Evolutionary conservation across 2,113 vertebrate species (phyloP), one percentile per base, ranked within the genome.

Genomic region (human (Homo sapiens)): DNA sequence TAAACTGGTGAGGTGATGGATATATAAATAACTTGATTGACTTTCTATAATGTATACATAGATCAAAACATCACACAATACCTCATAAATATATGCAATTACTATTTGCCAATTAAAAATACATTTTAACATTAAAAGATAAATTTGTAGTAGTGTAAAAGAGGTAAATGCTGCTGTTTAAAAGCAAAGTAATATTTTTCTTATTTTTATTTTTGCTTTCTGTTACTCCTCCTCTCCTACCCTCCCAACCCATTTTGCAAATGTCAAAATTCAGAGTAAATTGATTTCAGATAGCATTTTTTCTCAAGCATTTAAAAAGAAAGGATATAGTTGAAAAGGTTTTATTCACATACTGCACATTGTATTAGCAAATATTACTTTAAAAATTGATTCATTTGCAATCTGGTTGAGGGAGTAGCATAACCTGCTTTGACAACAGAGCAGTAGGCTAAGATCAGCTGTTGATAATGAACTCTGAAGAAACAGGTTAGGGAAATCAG

Each of bases 221-320:
- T 68, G 16, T 48, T 84, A 35, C 13, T 48, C 7, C 16, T 91
- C 55, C 8, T 94, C 50, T 40, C 17, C 6, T 85, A 1, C 10
- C 16, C 11, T 55, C 72, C 48, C 43, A 45, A 76, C 23, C 13
- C 73, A n/a, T 22, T 94, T 35, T 43, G 78, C 75, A 96, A 92
- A 80, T 95, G n/a, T 50, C 68, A 22, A 22, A 70, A 88, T 96
- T 95, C n/a, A 40, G 78, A 94, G 50, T 73, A 93, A 92, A 90
- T 95, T 92, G 45, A 66, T 96, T 94, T 96, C 61, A 93, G 40
- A 12, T 61, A 27, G 16, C 50, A 30, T 78, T 93, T 70, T 83
- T 88, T 88, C 50, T 94, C 45, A 81, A 81, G 17, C 27, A 0
- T 0, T 94, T 68, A 89, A 30, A 61, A 88, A 68, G 35, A 97